Conservation (phyloP, 2,113 vertebrate genomes). For the Apaloderma vittatum region DNA sequence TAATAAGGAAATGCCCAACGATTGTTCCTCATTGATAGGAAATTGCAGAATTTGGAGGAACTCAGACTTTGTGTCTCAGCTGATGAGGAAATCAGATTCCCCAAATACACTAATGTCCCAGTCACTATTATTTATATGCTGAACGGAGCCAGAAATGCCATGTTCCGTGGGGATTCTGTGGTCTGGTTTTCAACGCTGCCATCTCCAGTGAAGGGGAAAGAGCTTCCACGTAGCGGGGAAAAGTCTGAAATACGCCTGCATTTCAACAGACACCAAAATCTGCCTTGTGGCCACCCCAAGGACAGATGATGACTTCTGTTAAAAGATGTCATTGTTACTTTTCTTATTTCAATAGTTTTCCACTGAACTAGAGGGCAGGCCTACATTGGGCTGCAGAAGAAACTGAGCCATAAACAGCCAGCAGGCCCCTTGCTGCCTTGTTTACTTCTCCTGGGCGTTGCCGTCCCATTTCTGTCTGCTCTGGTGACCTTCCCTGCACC, state of each 20-base stretch:
- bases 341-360: background rate
- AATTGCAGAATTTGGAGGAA: conserved; percentile 21
- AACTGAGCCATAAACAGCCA: fast-evolving
- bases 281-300: background rate
- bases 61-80: conserved; percentile 49
- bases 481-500: background rate
- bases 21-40: conserved; percentile 11
- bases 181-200: background rate
- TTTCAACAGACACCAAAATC: background rate
- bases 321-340: background rate
- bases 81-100: background rate
- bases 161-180: background rate
- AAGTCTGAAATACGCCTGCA: background rate
- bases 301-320: background rate
- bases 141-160: background rate
- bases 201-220: background rate
- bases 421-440: background rate
- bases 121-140: background rate
- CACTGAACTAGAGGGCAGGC: background rate
- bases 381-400: background rate
- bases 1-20: conserved; percentile 24
- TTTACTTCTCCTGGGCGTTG: background rate
- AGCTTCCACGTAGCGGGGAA: background rate
- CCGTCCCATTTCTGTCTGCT: background rate
- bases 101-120: background rate